Evolutionary conservation across 2,113 vertebrate genomes (phyloP).

Genomic region (Cynopterus brachyotis): DNA sequence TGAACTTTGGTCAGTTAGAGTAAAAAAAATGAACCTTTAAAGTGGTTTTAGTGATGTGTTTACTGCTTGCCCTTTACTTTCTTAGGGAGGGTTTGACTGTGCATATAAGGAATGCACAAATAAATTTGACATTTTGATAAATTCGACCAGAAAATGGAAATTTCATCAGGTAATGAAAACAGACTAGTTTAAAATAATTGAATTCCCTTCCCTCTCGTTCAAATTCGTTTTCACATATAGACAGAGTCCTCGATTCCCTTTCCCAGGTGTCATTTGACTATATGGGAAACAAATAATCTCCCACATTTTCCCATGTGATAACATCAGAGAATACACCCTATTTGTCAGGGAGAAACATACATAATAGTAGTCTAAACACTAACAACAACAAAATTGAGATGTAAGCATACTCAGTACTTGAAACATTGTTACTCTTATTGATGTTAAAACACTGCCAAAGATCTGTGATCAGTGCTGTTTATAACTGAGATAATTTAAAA

Average conservation of each 20-base stretch:
- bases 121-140: conserved; percentile 39
- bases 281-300: not conserved
- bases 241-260: not conserved
- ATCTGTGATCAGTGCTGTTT: not conserved
- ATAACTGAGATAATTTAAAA: not conserved
- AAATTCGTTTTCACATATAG: not conserved
- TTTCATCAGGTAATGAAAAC: not conserved
- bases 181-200: conserved; percentile 8
- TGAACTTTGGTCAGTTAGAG: not conserved
- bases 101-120: not conserved
- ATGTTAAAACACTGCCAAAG: not conserved
- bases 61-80: not conserved
- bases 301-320: not conserved
- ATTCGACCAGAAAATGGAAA: conserved; percentile 35
- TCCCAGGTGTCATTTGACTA: not conserved
- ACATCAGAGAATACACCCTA: not conserved
- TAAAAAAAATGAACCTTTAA: not conserved
- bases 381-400: not conserved
- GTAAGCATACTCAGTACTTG: not conserved
- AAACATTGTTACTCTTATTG: not conserved
- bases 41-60: not conserved
- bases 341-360: not conserved
- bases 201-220: not conserved
- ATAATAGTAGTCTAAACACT: not conserved
- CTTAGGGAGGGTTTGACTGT: not conserved